These are phyloP conservation scores for Zaprionus vittiger DNA, from an alignment of 1,140 invertebrate genomes.

Conservation along the genomic window DNA sequence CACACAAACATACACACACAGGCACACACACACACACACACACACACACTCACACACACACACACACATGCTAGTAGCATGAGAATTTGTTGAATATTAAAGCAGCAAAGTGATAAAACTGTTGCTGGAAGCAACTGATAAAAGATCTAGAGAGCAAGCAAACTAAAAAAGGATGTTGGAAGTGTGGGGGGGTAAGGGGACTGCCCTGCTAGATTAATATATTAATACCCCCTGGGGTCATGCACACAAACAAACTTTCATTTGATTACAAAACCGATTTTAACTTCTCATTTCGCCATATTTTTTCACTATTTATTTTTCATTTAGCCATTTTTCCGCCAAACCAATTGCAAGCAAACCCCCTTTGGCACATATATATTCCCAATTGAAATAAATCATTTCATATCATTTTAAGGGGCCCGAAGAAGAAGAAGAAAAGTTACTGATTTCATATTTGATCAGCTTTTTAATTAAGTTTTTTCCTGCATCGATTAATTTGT, in stretches of 20 bases:
- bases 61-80: neutral
- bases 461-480: neutral
- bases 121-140: neutral
- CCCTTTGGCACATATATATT: neutral
- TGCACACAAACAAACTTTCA: neutral
- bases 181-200: neutral
- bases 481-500: neutral
- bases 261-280: slow-evolving; percentile 1
- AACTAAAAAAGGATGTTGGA: too few relatives aligned
- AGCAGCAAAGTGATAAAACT: neutral
- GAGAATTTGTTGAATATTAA: neutral
- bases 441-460: neutral
- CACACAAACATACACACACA: neutral
- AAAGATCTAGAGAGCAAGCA: neutral
- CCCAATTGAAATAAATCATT: neutral
- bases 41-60: too few relatives aligned
- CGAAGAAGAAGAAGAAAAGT: neutral
- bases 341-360: neutral
- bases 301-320: slow-evolving; percentile 3
- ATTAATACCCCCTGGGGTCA: neutral
- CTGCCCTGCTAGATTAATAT: neutral
- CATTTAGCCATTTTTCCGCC: neutral
- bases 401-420: neutral
- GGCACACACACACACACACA: neutral
- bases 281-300: neutral